These are phyloP conservation scores for Palythoa caribaeorum DNA, from an alignment of 92 coral and sea anemone species.

Conservation along the genomic window DNA sequence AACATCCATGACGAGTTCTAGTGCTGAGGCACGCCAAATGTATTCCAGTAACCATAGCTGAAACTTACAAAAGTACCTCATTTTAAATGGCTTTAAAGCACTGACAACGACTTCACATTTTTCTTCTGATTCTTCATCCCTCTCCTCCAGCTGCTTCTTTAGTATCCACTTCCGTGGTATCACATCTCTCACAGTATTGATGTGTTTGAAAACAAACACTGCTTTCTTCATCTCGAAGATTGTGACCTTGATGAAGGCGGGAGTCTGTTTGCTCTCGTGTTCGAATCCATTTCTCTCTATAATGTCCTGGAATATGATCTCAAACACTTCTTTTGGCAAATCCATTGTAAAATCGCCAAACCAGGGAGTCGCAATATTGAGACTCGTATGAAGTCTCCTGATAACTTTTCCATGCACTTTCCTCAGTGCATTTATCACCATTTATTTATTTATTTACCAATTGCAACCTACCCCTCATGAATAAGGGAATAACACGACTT, in stretches of 20 bases:
- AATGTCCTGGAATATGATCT: constrained; percentile 51
- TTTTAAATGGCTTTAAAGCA: constrained; percentile 14
- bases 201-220: constrained; percentile 54
- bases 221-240: constrained; percentile 58
- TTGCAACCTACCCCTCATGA: too few relatives aligned
- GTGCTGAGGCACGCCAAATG: constrained; percentile 34
- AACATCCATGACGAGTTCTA: constrained; percentile 31
- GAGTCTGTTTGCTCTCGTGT: constrained; percentile 29
- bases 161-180: constrained; percentile 47
- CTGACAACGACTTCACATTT: constrained; percentile 35
- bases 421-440: constrained; percentile 57
- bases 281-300: constrained; percentile 41
- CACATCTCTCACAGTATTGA: constrained; percentile 48
- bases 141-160: constrained; percentile 34
- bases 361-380: constrained; percentile 61
- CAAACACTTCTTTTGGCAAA: constrained; percentile 66
- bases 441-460: too few relatives aligned
- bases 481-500: too few relatives aligned
- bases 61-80: constrained; percentile 12
- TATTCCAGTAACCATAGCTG: constrained; percentile 45
- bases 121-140: constrained; percentile 10
- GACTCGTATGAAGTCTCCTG: constrained; percentile 58
- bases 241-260: constrained; percentile 31
- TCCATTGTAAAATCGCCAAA: constrained; percentile 65
- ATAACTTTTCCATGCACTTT: constrained; percentile 64